A percentile compares a stretch with the other conserved stretches of the same genome.
Conservation (phyloP, 2,797 vertebrate species). For the Myotis planiceps region DNA sequence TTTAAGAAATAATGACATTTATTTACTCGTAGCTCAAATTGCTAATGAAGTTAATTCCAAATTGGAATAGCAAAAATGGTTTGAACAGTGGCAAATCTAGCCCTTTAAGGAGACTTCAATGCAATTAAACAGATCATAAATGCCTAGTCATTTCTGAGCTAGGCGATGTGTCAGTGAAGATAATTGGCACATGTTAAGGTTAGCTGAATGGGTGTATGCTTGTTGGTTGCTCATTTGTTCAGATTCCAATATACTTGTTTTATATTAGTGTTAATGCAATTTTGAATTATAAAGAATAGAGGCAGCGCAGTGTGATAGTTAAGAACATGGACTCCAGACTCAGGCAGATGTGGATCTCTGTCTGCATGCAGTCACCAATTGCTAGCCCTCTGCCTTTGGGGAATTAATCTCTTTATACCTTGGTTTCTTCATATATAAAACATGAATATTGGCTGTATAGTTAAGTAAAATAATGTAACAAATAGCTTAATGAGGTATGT, state of each 20-base stretch:
- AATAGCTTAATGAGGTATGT: not conserved
- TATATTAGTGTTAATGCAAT: not conserved
- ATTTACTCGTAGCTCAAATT: not conserved
- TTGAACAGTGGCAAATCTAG: not conserved
- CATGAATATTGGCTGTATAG: not conserved
- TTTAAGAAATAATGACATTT: slow-evolving; percentile 19
- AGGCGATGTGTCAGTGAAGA: not conserved
- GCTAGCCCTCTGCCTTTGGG: not conserved
- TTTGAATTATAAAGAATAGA: not conserved
- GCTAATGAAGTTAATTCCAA: not conserved
- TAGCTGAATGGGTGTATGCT: not conserved
- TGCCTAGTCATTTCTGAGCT: not conserved
- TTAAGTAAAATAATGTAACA: not conserved
- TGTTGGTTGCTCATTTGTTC: not conserved
- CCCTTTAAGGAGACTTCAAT: not conserved
- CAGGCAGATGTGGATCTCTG: not conserved
- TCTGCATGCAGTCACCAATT: not conserved
- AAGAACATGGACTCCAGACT: not conserved
- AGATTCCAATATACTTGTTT: not conserved
- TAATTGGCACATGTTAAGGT: not conserved
- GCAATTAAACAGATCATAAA: not conserved
- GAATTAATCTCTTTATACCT: not conserved
- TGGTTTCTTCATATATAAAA: not conserved
- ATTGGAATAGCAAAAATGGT: not conserved
- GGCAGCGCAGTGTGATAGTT: accelerated